phyloP scores from a whole-genome alignment of 2,113 vertebrate genomes.

The Lophotis ruficrista region DNA sequence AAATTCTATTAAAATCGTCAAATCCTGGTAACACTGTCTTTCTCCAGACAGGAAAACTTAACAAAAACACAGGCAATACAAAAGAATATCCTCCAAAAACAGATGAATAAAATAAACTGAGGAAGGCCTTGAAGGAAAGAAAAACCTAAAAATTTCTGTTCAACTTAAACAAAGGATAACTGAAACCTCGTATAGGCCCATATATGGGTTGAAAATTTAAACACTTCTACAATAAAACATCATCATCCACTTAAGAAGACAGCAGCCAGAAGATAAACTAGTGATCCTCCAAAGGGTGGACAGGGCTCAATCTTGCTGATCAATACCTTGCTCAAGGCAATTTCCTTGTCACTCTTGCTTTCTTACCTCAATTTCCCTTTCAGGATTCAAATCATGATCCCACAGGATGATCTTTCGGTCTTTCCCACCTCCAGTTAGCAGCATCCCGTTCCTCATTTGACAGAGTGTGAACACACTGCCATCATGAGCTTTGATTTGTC shows the following conservation, averaged over 20 bases:
- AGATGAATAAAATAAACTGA: not conserved
- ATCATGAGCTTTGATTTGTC: conserved; percentile 93
- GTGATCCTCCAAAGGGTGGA: not conserved
- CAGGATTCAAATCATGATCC: conserved; percentile 91
- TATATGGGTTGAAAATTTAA: not conserved
- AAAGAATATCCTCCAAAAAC: not conserved
- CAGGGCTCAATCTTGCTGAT: not conserved
- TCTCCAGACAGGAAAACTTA: not conserved
- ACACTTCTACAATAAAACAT: not conserved
- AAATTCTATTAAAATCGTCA: not conserved
- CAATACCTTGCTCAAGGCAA: not conserved
- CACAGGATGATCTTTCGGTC: conserved; percentile 93
- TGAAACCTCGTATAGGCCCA: not conserved
- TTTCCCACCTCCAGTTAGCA: conserved; percentile 94
- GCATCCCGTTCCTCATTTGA: conserved; percentile 91
- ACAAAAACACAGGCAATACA: not conserved
- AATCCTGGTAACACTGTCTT: not conserved
- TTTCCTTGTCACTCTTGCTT: not conserved
- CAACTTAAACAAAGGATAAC: not conserved
- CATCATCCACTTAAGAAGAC: not conserved
- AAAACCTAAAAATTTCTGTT: not conserved
- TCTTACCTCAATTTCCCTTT: conserved; percentile 94
- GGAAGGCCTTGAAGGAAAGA: not conserved
- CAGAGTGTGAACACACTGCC: conserved; percentile 97
- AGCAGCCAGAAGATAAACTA: not conserved